Conservation (phyloP, 2,888 invertebrate species). For the Drosophila robusta region DNA sequence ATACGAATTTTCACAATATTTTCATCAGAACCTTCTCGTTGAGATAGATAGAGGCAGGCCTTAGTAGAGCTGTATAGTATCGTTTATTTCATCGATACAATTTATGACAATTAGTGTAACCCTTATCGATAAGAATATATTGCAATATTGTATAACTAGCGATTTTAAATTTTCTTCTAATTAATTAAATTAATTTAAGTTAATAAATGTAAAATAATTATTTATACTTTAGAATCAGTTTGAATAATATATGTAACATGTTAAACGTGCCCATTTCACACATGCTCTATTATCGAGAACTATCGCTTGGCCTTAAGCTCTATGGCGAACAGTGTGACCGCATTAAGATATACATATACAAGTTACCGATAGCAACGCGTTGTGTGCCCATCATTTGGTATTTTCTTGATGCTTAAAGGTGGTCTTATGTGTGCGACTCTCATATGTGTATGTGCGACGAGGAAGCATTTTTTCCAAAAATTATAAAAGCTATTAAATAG, state of each 20-base stretch:
- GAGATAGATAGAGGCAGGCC: slow-evolving; percentile 43
- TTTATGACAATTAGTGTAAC: neutral
- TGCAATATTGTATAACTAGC: neutral
- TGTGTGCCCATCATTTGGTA: slow-evolving; percentile 10
- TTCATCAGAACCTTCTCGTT: slow-evolving; percentile 53
- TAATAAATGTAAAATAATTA: too few species aligned
- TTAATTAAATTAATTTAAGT: too few species aligned
- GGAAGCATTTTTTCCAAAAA: slow-evolving; percentile 70
- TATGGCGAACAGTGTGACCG: slow-evolving; percentile 15
- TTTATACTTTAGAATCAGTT: too few species aligned
- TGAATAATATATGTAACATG: neutral
- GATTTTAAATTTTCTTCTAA: neutral
- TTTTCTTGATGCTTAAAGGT: slow-evolving; percentile 24
- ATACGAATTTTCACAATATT: slow-evolving; percentile 58
- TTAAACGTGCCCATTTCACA: neutral
- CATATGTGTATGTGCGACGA: slow-evolving; percentile 67
- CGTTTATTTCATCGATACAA: slow-evolving; percentile 25
- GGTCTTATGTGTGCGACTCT: slow-evolving; percentile 48
- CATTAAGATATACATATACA: slow-evolving; percentile 1
- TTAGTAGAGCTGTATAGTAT: slow-evolving; percentile 24
- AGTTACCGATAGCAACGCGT: neutral
- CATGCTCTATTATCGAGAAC: neutral
- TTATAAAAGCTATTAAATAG: slow-evolving; percentile 58
- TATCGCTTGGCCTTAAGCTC: neutral
- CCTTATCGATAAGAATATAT: slow-evolving; percentile 7